Evolutionary conservation across 2,113 vertebrate species (phyloP).

Genomic region (Hippocampus barbouri): DNA sequence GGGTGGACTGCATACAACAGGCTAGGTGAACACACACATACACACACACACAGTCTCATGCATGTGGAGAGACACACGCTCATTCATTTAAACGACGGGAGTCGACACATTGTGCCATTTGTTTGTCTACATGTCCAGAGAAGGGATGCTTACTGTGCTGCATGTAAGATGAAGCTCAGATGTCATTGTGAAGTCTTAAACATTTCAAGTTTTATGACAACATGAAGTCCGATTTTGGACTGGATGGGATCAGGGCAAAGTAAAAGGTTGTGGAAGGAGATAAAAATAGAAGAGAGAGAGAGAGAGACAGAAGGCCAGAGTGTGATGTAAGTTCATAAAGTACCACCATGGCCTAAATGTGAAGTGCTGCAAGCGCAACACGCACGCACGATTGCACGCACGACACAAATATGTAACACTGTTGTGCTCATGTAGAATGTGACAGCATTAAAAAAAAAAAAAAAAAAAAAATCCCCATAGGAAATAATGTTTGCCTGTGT

Average conservation of each 20-base stretch:
- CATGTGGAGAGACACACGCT: not conserved
- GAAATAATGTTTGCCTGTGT: not conserved
- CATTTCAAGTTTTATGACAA: no score
- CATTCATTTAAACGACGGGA: not conserved
- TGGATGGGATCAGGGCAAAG: not conserved
- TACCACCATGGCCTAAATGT: not conserved
- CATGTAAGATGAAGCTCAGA: no score
- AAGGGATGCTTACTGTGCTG: no score
- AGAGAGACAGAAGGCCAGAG: not conserved
- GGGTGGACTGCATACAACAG: conserved; percentile 95
- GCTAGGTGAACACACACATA: conserved; percentile 76
- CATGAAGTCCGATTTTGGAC: no score
- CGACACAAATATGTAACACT: not conserved
- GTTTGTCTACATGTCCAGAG: no score
- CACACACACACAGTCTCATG: no score
- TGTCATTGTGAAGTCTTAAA: no score
- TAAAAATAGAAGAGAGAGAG: not conserved
- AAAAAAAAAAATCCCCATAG: not conserved
- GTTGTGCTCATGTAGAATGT: not conserved
- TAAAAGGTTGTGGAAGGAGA: not conserved
- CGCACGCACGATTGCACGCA: not conserved
- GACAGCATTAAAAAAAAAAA: not conserved
- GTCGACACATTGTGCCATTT: no score
- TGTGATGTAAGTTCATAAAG: not conserved
- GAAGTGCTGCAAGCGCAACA: not conserved